These are phyloP conservation scores for Oostethus manadensis DNA, from an alignment of 2,113 vertebrate genomes.

Conservation along the genomic window DNA sequence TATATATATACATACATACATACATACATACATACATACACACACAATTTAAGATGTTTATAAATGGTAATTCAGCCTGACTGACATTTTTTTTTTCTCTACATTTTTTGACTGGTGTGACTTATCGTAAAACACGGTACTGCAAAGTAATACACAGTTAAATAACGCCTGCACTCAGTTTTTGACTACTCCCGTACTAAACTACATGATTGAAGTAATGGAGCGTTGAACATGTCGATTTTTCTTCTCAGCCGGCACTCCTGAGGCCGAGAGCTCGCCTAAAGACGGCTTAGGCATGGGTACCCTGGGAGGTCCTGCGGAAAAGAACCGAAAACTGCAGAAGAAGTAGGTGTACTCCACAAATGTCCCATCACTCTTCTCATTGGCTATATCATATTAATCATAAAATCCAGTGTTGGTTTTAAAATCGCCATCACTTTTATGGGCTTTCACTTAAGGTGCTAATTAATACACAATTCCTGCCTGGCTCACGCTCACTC, in stretches of 20 bases:
- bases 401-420: not conserved
- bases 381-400: not conserved
- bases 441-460: not conserved
- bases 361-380: not conserved
- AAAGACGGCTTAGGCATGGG: constrained; percentile 82
- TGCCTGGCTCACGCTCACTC: constrained; percentile 18
- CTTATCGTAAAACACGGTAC: no score
- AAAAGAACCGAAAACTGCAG: constrained; percentile 94
- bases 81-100: no score
- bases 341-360: constrained; percentile 82
- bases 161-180: no score
- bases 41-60: no score
- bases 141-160: no score
- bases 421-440: not conserved
- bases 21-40: no score
- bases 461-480: constrained; percentile 5
- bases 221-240: not conserved
- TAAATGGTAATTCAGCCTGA: no score
- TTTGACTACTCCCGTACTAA: no score
- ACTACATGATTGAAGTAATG: no score
- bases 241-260: constrained; percentile 70
- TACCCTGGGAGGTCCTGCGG: constrained; percentile 85
- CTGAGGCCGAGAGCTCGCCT: constrained; percentile 79
- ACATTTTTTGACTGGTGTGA: no score
- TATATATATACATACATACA: no score